Conservation (phyloP, 2,113 vertebrate species). For the Syrrhaptes paradoxus region DNA sequence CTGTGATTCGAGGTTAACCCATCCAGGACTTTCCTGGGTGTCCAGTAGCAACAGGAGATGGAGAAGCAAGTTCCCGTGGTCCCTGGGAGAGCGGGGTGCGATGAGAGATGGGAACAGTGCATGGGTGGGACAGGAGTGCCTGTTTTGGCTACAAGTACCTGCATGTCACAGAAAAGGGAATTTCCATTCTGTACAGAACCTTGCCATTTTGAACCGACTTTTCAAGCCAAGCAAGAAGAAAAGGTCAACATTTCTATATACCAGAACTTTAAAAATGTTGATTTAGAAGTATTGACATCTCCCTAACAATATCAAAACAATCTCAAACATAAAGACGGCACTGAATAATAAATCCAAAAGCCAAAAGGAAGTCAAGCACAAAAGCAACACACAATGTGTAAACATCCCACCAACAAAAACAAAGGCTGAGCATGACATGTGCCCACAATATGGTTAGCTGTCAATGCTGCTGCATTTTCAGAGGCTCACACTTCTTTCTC, state of each 20-base stretch:
- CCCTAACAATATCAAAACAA: constrained; percentile 38
- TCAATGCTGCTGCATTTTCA: not conserved
- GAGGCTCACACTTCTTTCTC: not conserved
- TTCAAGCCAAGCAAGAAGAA: constrained; percentile 30
- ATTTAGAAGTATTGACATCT: constrained; percentile 42
- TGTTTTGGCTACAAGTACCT: not conserved
- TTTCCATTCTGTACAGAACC: constrained; percentile 27
- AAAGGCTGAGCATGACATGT: not conserved
- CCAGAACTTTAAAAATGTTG: constrained; percentile 3
- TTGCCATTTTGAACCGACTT: constrained; percentile 45
- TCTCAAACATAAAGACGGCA: constrained; percentile 4
- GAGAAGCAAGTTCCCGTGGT: not conserved
- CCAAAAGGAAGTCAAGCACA: constrained; percentile 11
- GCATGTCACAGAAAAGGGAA: not conserved
- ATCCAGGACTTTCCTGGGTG: not conserved
- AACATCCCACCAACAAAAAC: not conserved
- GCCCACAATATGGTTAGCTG: not conserved
- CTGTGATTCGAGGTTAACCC: not conserved
- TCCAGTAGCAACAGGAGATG: not conserved
- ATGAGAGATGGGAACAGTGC: not conserved
- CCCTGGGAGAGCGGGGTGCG: rapidly evolving
- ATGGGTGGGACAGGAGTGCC: not conserved
- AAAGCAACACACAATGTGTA: not conserved
- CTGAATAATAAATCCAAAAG: not conserved
- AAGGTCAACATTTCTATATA: constrained; percentile 56